Evolutionary conservation across 2,113 vertebrate species (phyloP), one percentile per base, ranked within the genome.

Genomic region (Porphyrio hochstetteri): DNA sequence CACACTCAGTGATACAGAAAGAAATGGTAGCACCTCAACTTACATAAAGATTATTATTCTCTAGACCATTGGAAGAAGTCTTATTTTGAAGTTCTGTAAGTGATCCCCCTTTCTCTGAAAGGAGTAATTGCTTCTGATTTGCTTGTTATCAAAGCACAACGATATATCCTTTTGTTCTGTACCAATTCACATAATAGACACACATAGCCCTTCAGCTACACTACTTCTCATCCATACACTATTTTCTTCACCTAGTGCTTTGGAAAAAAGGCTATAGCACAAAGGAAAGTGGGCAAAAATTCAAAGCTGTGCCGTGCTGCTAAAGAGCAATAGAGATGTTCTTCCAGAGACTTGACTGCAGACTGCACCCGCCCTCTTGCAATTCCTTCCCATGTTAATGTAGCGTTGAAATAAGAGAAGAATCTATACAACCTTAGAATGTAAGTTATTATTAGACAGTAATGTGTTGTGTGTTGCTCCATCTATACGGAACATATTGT

Each of bases 131-230:
- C 76, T 94, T 82, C 72, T 42, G 79, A 93, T 90, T 93, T 86
- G 67, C 87, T 83, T 86, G 76, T 95, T 93, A 92, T 88, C 82
- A 94, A 94, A 96, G 90, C 83, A 81, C 9, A 14, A 77, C 75
- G 76, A 78, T 71, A 63, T 64, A 86, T 93, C 80, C 86, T 83
- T 89, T 77, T 88, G 46, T 88, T 70, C 92, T 56, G 29, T 29
- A 88, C 48, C 81, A 80, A 74, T 86, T 75, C 68, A 12, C 8
- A 33, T 63, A 74, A 50, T 2, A 86, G 79, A 77, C 72, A 91
- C 23, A 92, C 29, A 13, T 8, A 78, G 68, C 31, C 13, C 16
- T 36, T 90, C 82, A 79, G 79, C 86, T 55, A 80, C 20, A 17
- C 56, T 68, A 67, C 52, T 92, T 93, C 76, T 86, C 82, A 84